These are phyloP conservation scores for Andrena flavipes DNA, from an alignment of 2,888 invertebrate genomes.

Conservation along the genomic window DNA sequence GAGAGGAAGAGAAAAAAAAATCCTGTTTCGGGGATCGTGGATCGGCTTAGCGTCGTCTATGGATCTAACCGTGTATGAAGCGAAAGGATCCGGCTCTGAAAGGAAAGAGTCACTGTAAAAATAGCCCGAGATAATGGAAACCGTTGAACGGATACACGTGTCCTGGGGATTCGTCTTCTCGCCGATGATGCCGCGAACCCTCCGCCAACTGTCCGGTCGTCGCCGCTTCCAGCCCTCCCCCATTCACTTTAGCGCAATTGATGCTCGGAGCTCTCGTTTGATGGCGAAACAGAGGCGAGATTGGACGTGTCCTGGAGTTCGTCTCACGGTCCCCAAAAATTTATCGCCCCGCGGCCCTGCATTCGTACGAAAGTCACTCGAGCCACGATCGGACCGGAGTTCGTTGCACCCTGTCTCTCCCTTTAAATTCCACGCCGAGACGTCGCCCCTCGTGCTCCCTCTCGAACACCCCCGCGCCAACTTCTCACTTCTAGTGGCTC, in stretches of 20 bases:
- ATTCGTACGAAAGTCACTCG: constrained; percentile 45
- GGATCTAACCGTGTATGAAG: constrained; percentile 66
- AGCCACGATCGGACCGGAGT: constrained; percentile 51
- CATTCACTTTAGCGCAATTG: background rate
- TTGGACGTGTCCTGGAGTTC: background rate
- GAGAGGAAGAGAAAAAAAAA: constrained; percentile 60
- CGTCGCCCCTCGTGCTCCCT: constrained; percentile 39
- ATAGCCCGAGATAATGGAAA: constrained; percentile 72
- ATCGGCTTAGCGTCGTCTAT: constrained; percentile 74
- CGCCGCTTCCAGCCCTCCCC: background rate
- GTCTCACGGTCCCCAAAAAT: constrained; percentile 38
- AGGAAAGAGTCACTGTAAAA: constrained; percentile 74
- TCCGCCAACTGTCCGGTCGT: background rate
- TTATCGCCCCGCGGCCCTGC: constrained; percentile 1
- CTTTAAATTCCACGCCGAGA: constrained; percentile 54
- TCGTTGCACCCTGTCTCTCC: constrained; percentile 72
- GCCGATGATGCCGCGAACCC: constrained; percentile 9
- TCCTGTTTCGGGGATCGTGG: constrained; percentile 76
- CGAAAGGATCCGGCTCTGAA: constrained; percentile 66
- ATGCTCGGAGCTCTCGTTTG: background rate
- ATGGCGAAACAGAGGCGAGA: background rate
- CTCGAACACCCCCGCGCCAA: constrained; percentile 64
- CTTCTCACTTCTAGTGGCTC: constrained; percentile 73
- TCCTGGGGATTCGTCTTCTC: constrained; percentile 29
- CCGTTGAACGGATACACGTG: constrained; percentile 69